Percentiles rank a stretch among this genome's conserved stretches.
These are phyloP conservation scores for Siderastrea siderea DNA, from an alignment of 92 coral and sea anemone genomes.

Conservation along the genomic window DNA sequence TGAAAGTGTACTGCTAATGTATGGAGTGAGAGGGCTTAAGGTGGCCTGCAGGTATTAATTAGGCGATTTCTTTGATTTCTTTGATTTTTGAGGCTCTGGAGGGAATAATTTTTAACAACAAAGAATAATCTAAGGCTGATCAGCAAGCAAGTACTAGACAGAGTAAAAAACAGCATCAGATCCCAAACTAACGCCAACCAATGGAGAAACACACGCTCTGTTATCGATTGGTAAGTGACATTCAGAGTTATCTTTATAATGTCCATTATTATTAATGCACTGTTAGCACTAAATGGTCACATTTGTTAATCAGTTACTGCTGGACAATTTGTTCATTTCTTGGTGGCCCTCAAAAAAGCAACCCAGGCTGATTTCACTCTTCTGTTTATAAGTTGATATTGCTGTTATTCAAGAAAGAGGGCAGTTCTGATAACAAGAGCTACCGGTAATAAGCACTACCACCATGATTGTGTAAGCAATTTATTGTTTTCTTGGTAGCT, in stretches of 20 bases:
- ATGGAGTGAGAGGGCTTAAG: no score
- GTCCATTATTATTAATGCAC: not conserved
- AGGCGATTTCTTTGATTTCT: no score
- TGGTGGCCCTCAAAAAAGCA: not conserved
- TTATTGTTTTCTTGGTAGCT: not conserved
- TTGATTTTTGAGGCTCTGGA: no score
- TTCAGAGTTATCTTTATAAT: slow-evolving; percentile 17
- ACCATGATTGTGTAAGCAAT: not conserved
- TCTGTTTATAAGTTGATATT: not conserved
- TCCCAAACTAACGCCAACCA: no score
- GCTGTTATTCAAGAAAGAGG: slow-evolving; percentile 1
- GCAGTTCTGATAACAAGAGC: not conserved
- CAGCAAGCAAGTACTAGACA: no score
- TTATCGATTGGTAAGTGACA: not conserved
- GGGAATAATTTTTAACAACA: no score
- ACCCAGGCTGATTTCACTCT: not conserved
- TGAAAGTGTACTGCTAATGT: no score
- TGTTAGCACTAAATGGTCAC: not conserved
- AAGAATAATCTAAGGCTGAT: no score
- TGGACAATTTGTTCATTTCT: not conserved
- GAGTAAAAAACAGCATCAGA: no score
- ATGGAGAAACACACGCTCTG: no score
- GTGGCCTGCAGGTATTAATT: no score
- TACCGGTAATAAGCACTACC: not conserved
- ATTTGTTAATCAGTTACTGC: not conserved